phyloP scores from a whole-genome alignment of 2,113 vertebrate species.

The Oreochromis spilurus region DNA sequence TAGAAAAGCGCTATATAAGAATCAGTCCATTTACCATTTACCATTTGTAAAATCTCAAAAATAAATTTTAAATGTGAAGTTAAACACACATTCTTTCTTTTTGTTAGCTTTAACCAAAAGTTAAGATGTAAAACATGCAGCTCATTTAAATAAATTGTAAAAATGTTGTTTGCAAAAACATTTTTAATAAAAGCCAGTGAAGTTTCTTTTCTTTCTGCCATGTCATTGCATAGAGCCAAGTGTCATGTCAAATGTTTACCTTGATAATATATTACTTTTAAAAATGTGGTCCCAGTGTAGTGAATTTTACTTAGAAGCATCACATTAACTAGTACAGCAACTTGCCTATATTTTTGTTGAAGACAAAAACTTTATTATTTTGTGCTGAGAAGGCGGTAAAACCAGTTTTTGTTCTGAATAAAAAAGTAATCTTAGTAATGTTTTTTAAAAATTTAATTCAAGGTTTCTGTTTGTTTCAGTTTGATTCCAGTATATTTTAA shows the following conservation, averaged over 20 bases:
- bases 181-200: neutral
- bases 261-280: neutral
- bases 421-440: too few relatives aligned
- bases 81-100: neutral
- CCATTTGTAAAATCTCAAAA: neutral
- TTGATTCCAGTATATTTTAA: neutral
- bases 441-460: too few relatives aligned
- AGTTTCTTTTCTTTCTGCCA: neutral
- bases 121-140: neutral
- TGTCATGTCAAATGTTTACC: rapidly evolving
- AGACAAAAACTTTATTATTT: neutral
- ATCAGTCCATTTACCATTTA: too few relatives aligned
- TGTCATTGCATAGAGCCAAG: neutral
- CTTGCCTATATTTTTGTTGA: neutral
- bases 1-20: rapidly evolving
- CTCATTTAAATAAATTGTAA: neutral
- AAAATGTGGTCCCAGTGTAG: neutral
- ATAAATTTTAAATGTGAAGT: neutral
- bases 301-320: neutral
- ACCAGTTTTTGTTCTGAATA: neutral
- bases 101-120: neutral
- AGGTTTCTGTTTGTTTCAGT: neutral
- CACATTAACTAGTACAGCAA: neutral
- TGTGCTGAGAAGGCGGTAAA: neutral
- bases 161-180: neutral